These are phyloP conservation scores for Spisula subtruncata DNA, from an alignment of 2,888 invertebrate genomes.

Conservation along the genomic window DNA sequence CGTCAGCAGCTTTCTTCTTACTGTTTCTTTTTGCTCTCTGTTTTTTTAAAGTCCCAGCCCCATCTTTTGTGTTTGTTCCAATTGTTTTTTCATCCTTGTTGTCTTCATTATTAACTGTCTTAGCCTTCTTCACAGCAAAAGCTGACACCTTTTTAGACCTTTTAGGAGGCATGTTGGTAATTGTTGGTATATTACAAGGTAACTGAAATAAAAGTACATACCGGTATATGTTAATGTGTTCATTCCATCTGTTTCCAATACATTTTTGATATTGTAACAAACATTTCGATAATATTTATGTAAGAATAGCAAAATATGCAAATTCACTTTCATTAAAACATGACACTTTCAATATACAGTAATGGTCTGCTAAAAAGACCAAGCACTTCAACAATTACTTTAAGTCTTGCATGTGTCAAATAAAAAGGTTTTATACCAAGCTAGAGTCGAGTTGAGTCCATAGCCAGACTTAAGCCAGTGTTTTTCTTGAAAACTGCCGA, in stretches of 20 bases:
- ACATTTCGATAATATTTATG: too few relatives aligned
- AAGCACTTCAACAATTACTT: too few relatives aligned
- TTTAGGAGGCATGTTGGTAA: background rate
- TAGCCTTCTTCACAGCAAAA: slow-evolving; percentile 18
- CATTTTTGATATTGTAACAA: background rate
- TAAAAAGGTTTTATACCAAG: too few relatives aligned
- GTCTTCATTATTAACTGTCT: background rate
- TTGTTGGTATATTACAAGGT: background rate
- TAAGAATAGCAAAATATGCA: too few relatives aligned
- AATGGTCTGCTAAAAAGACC: too few relatives aligned
- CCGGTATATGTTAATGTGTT: background rate
- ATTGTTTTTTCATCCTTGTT: background rate
- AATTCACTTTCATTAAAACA: too few relatives aligned
- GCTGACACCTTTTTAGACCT: slow-evolving; percentile 19
- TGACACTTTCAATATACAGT: too few relatives aligned
- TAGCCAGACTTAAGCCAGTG: too few relatives aligned
- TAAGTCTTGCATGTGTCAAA: too few relatives aligned
- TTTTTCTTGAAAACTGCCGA: too few relatives aligned
- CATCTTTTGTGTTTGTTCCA: background rate
- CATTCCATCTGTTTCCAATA: too few relatives aligned
- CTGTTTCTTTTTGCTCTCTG: background rate
- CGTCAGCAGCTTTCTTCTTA: background rate
- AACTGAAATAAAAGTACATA: background rate
- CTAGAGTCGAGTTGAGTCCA: too few relatives aligned
- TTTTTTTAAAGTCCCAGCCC: background rate